Evolutionary conservation across 2,797 vertebrate genomes (phyloP).

Genomic region (Chanos chanos): DNA sequence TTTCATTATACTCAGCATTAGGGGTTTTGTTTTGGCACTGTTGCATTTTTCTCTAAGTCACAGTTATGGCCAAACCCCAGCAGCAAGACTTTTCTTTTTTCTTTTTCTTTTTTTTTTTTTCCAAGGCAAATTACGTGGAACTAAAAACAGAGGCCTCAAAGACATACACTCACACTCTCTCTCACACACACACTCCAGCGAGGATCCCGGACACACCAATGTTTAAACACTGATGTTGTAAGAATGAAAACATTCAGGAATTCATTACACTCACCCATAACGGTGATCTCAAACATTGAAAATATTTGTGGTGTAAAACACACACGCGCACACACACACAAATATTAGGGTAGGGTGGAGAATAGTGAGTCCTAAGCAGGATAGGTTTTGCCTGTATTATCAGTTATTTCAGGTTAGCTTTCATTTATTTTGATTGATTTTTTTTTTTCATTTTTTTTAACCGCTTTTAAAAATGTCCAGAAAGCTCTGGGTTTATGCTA

Average conservation of each 20-base stretch:
- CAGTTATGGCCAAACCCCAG: constrained; percentile 27
- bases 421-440: too few species aligned
- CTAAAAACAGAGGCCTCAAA: constrained; percentile 28
- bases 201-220: constrained; percentile 26
- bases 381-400: too few species aligned
- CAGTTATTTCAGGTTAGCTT: too few species aligned
- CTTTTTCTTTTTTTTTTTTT: too few species aligned
- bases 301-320: constrained; percentile 34
- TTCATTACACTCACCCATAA: constrained; percentile 21
- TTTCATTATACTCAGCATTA: constrained; percentile 1
- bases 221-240: constrained; percentile 32
- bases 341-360: constrained; percentile 11
- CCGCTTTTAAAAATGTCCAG: too few species aligned
- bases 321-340: constrained; percentile 7
- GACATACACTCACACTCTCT: constrained; percentile 22
- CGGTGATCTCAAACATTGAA: constrained; percentile 21
- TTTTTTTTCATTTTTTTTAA: too few species aligned
- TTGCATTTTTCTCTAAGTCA: neutral
- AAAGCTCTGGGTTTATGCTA: too few species aligned
- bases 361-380: constrained; percentile 21
- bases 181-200: constrained; percentile 4
- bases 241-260: constrained; percentile 18
- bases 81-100: constrained; percentile 2
- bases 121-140: constrained; percentile 40
- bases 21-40: constrained; percentile 22